These are phyloP conservation scores for Limnodromus scolopaceus DNA, from an alignment of 2,797 vertebrate species.

Conservation along the genomic window DNA sequence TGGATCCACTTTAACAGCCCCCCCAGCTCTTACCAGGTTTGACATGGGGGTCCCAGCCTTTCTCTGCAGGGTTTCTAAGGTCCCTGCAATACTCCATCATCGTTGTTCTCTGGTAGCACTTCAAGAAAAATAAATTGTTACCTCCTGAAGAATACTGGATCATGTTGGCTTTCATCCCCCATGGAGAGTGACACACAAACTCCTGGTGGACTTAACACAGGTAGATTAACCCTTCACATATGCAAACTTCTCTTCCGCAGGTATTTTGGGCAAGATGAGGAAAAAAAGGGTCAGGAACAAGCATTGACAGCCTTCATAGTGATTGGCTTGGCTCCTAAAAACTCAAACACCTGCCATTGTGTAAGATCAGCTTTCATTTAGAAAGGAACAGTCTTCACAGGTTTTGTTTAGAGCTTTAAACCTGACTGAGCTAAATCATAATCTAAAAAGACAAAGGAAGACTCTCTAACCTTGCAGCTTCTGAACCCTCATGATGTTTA, in stretches of 20 bases:
- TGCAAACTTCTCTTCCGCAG: background rate
- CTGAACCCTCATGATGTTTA: background rate
- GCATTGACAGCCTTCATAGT: background rate
- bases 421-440: background rate
- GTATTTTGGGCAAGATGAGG: background rate
- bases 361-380: background rate
- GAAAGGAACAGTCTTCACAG: background rate
- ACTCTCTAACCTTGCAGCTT: background rate
- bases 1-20: background rate
- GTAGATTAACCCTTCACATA: background rate
- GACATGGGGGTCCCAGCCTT: background rate
- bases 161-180: background rate
- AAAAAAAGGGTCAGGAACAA: background rate
- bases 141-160: background rate
- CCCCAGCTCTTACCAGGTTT: background rate
- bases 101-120: background rate
- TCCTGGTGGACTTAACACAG: background rate
- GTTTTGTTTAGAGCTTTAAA: background rate
- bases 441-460: background rate
- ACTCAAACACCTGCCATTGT: background rate
- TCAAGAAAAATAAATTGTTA: background rate
- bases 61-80: background rate
- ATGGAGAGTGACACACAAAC: background rate
- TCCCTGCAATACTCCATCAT: background rate
- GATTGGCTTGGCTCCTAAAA: background rate